phyloP scores from a whole-genome alignment of 2,888 invertebrate genomes.

The Melikaiella ostensackeni region DNA sequence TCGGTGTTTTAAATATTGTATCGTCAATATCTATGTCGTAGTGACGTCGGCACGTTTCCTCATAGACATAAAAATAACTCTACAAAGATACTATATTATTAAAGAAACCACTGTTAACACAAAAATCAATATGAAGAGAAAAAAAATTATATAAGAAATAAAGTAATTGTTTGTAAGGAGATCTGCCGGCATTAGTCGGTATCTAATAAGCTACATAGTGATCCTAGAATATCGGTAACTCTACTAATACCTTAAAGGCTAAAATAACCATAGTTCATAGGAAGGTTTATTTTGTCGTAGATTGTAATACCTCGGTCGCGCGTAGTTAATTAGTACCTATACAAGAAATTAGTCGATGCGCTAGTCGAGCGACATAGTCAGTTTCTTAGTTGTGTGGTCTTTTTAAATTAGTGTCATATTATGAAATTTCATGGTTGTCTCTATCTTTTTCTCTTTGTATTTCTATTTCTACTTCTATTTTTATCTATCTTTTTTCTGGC shows the following conservation, averaged over 20 bases:
- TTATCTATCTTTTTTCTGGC: slow-evolving; percentile 52
- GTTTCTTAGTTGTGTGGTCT: slow-evolving; percentile 77
- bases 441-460: slow-evolving; percentile 58
- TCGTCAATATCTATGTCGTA: slow-evolving; percentile 74
- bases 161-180: slow-evolving; percentile 43
- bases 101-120: background rate
- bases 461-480: slow-evolving; percentile 56
- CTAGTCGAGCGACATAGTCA: slow-evolving; percentile 74
- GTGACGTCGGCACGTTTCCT: slow-evolving; percentile 66
- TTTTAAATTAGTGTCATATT: slow-evolving; percentile 76
- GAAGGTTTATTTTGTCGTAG: slow-evolving; percentile 76
- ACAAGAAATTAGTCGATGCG: slow-evolving; percentile 70
- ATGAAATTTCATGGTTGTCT: slow-evolving; percentile 78
- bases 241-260: slow-evolving; percentile 72
- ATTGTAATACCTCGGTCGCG: slow-evolving; percentile 69
- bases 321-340: slow-evolving; percentile 72
- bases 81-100: background rate
- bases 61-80: slow-evolving; percentile 7
- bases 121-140: background rate
- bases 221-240: slow-evolving; percentile 72
- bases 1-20: slow-evolving; percentile 76
- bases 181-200: slow-evolving; percentile 70
- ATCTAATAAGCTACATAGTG: slow-evolving; percentile 75
- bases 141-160: background rate
- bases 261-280: slow-evolving; percentile 74